These are phyloP conservation scores for Heliconius cydno DNA, from an alignment of 2,888 invertebrate genomes.

Conservation along the genomic window DNA sequence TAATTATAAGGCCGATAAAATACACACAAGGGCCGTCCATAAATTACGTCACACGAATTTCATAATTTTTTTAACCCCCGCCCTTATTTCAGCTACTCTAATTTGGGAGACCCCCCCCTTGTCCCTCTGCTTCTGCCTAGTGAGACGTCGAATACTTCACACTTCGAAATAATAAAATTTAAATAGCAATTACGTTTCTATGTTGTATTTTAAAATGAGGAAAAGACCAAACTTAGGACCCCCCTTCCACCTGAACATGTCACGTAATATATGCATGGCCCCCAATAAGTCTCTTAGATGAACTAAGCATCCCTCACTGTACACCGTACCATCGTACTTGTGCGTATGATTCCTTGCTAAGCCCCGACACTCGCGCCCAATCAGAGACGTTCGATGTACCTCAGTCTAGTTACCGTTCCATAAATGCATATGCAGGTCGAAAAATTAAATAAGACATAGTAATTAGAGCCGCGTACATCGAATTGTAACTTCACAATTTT, in stretches of 20 bases:
- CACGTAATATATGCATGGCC: neutral
- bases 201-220: neutral
- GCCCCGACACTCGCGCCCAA: neutral
- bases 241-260: neutral
- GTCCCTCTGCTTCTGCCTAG: neutral
- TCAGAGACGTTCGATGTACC: slow-evolving; percentile 11
- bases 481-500: slow-evolving; percentile 25
- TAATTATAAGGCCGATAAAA: slow-evolving; percentile 27
- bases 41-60: neutral
- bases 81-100: neutral
- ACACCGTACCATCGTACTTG: slow-evolving; percentile 55
- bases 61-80: neutral
- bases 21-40: slow-evolving; percentile 54
- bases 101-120: neutral
- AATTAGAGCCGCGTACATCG: slow-evolving; percentile 25
- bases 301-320: slow-evolving; percentile 69
- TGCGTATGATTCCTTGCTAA: slow-evolving; percentile 50
- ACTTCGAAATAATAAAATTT: neutral
- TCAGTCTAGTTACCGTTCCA: slow-evolving; percentile 23
- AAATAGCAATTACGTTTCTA: neutral
- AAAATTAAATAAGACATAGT: slow-evolving; percentile 15
- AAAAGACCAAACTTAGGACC: neutral
- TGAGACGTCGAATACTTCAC: neutral
- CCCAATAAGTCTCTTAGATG: slow-evolving; percentile 57
- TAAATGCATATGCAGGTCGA: slow-evolving; percentile 3